Evolutionary conservation across 2,113 vertebrate species (phyloP), one percentile per base, ranked within the genome.

Genomic region (Anguilla rostrata): DNA sequence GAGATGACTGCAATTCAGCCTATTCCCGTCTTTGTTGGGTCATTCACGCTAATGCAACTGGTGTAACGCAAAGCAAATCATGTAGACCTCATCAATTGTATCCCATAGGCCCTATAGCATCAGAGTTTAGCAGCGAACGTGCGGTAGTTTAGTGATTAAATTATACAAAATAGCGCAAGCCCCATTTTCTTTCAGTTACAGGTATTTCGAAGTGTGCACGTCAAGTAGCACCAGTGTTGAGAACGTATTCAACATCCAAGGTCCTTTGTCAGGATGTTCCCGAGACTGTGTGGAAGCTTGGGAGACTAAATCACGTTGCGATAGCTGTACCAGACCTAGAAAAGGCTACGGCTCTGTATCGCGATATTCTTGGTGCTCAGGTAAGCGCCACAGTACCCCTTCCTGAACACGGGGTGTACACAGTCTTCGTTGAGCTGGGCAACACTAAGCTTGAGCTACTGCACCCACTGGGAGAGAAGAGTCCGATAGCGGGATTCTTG

Each of bases 361-460:
- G 95, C 87, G 95, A 98, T 15, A 89, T 98, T 2, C 92, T 99
- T 1, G 97, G 97, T 39, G 98, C 97, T 89, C 95, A 91, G 15
- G 98, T 99, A 66, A 98, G 98, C 26, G 92, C 95, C 8, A 90
- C 88, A 1, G 94, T 97, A 57, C 95, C 97, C 39, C 93, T 99
- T 85, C 97, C 97, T 0, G 97, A 99, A 66, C 98, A 99, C 0
- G 98, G 98, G 0, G 98, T 99, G 40, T 98, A 96, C 90, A 97
- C 98, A 0, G 96, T 98, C 88, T 99, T 99, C 87, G 98, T 99
- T 91, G 97, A 97, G 89, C 95, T 99, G 34, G 97, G 97, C 57
- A 99, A 99, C 92, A 98, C 98, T 43, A 99, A 99, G 87, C 91
- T 99, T 89, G 98, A 99, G 87, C 96, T 99, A 71, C 96, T 99